These are phyloP conservation scores for Achatina immaculata DNA, from an alignment of 1,140 invertebrate species.

Conservation along the genomic window DNA sequence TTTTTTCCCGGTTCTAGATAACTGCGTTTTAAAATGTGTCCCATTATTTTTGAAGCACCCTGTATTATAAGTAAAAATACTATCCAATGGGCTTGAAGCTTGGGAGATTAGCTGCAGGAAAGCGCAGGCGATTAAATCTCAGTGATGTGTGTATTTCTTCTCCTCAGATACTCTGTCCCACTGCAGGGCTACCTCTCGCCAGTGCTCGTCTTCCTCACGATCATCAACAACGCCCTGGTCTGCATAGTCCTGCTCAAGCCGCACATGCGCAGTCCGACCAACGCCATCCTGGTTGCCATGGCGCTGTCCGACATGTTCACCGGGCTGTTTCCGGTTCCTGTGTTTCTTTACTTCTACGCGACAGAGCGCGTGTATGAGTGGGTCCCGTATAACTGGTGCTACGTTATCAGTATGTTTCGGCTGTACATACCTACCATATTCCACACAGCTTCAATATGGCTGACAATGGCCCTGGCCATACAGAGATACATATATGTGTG, in stretches of 20 bases:
- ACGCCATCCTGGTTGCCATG: conserved; percentile 83
- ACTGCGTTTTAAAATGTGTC: too few relatives aligned
- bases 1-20: too few relatives aligned
- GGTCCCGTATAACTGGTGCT: conserved; percentile 75
- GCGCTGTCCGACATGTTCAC: conserved; percentile 94
- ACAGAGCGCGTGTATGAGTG: conserved; percentile 83
- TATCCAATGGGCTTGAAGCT: neutral
- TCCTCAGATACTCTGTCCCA: conserved; percentile 54
- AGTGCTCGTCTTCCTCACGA: conserved; percentile 86
- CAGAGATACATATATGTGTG: conserved; percentile 92
- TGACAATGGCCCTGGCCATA: conserved; percentile 87
- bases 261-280: conserved; percentile 80
- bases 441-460: conserved; percentile 91
- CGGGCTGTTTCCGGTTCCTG: conserved; percentile 87
- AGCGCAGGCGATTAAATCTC: neutral
- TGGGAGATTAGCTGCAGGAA: neutral
- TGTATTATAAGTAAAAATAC: neutral
- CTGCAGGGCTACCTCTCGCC: conserved; percentile 80
- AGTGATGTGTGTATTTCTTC: conserved; percentile 19
- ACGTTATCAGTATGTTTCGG: conserved; percentile 77
- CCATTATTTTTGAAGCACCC: too few relatives aligned
- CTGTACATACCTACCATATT: conserved; percentile 83
- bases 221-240: conserved; percentile 91
- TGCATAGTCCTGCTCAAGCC: conserved; percentile 79
- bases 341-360: conserved; percentile 91